Base-by-base conservation (phyloP, 1,140 invertebrate species). In the Drosophila nikananu region DNA sequence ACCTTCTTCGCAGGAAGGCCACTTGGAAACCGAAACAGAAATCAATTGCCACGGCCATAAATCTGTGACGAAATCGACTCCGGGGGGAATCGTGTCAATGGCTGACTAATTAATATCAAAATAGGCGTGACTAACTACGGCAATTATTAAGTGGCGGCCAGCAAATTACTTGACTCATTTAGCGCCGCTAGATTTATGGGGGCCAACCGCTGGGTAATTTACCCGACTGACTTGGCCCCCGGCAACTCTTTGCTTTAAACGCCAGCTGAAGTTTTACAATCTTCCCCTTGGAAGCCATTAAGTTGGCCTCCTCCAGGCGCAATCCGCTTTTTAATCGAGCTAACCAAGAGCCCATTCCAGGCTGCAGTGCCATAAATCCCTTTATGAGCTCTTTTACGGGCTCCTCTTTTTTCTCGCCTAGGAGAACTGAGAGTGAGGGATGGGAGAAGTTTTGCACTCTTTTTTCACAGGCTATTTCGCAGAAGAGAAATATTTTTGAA, bases 321-420 rank as follows among this genome's bases (percentile, higher is more conserved):
- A 78, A 83, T 89, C 44, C 81, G 77, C 55, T 52, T 54, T 83
- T 89, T 89, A 89, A 89, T 89, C 81, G 81, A 68, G 65, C 74
- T 86, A 83, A 89, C 79, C 77, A 91, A 86, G 84, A 81, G 75
- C 74, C 81, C 80, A 83, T 91, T 83, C 65, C 74, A 72, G 77
- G 57, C 78, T 77, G 81, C 58, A 58, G 65, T 66, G 67, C 46
- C 81, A 91, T 89, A 86, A 89, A 91, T 89, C 84, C 77, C 65
- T 89, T 89, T 86, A 89, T 83, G 82, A 83, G 80, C 80, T 68
- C 37, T 57, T 83, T 80, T 68, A 75, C 41, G 57, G 59, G 39
- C 70, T 75, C 27, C 41, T 27, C 41, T 27, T 41, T 52, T 48
- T 48, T 49, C 63, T 55, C 5, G 23, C 15, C 41, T 17, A 27